A percentile compares a stretch with the other conserved stretches of the same genome.
These are phyloP conservation scores for Adelosebastes latens DNA, from an alignment of 2,797 vertebrate species.

Conservation along the genomic window DNA sequence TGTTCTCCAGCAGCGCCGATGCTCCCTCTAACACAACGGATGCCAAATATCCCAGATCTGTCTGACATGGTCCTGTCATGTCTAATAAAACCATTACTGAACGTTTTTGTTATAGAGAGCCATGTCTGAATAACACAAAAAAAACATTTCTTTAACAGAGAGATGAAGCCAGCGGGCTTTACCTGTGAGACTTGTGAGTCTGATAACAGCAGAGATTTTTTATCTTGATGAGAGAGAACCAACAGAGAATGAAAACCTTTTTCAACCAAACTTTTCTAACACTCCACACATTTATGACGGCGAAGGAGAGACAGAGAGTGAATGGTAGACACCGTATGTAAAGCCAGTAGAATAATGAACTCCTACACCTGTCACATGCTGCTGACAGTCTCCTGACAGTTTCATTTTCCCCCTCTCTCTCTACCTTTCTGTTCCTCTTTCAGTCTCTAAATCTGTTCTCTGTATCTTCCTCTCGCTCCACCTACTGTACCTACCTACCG, in stretches of 20 bases:
- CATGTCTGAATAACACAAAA: not conserved
- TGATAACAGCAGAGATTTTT: not conserved
- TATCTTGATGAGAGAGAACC: not conserved
- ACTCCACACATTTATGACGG: not conserved
- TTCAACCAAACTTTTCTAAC: not conserved
- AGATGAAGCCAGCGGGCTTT: not conserved
- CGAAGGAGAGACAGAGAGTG: not conserved
- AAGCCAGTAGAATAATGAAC: slow-evolving; percentile 40
- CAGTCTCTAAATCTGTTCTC: slow-evolving; percentile 40
- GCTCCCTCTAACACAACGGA: not conserved
- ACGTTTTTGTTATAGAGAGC: not conserved
- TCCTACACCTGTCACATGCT: slow-evolving; percentile 36
- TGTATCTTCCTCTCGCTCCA: slow-evolving; percentile 11
- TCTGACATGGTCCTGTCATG: not conserved
- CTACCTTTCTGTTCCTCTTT: slow-evolving; percentile 32
- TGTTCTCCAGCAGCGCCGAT: not conserved
- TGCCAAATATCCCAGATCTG: not conserved
- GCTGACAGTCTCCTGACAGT: slow-evolving; percentile 35
- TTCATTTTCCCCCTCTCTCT: slow-evolving; percentile 18
- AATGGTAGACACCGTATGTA: slow-evolving; percentile 2
- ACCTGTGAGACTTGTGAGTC: not conserved
- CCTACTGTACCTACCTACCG: not conserved
- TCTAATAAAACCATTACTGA: not conserved
- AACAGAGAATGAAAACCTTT: not conserved
- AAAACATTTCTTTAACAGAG: not conserved